Percentiles rank a stretch among this genome's conserved stretches.
Evolutionary conservation across 2,113 vertebrate genomes (phyloP).

Genomic region (Oreochromis aureus): DNA sequence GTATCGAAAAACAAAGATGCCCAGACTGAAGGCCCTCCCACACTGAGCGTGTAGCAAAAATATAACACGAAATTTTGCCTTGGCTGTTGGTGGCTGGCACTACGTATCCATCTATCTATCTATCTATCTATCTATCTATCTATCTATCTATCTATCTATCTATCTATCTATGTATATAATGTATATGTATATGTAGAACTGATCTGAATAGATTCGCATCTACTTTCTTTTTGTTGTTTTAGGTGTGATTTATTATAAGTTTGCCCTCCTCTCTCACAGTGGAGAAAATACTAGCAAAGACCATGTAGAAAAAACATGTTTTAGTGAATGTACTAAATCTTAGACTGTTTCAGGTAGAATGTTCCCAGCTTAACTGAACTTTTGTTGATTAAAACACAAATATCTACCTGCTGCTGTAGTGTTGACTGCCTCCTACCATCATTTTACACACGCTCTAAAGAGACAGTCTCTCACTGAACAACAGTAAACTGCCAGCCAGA

Average conservation of each 20-base stretch:
- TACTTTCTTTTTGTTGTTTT: background rate
- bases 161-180: too few species aligned
- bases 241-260: background rate
- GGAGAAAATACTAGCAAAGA: background rate
- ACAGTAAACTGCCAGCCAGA: background rate
- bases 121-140: accelerated
- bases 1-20: background rate
- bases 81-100: background rate
- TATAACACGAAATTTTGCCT: background rate
- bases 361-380: background rate
- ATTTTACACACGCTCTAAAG: background rate
- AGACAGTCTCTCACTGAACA: background rate
- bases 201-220: background rate
- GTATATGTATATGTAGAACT: background rate
- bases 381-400: background rate
- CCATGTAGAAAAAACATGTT: background rate
- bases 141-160: too few species aligned
- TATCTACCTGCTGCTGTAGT: background rate
- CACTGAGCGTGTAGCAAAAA: background rate
- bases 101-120: background rate
- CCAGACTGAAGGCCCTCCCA: background rate
- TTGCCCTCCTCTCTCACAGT: background rate
- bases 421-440: background rate
- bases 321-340: background rate
- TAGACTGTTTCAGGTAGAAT: background rate